These are phyloP conservation scores for Denticeps clupeoides DNA, from an alignment of 2,797 vertebrate genomes.

Conservation along the genomic window DNA sequence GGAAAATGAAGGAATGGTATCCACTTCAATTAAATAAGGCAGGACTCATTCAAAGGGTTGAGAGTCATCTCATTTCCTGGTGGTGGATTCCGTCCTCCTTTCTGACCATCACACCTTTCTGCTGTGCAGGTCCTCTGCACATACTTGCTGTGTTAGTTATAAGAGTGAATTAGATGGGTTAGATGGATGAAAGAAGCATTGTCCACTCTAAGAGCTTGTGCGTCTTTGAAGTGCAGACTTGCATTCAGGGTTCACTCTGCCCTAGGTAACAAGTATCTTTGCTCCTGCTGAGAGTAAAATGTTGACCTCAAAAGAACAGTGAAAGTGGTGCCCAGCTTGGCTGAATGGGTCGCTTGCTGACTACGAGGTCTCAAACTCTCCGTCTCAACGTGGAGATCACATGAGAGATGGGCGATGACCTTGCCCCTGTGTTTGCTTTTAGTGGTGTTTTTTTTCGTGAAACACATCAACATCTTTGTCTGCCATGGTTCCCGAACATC, in stretches of 20 bases:
- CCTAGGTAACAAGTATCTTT: not conserved
- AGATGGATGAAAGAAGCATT: conserved; percentile 12
- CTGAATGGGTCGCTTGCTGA: not conserved
- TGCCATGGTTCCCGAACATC: no score
- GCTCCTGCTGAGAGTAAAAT: not conserved
- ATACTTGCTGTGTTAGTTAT: conserved; percentile 41
- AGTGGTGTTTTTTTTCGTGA: no score
- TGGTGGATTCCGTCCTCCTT: conserved; percentile 30
- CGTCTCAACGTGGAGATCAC: no score
- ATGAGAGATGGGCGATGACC: no score
- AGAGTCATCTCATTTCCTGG: conserved; percentile 24
- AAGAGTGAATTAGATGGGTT: conserved; percentile 38
- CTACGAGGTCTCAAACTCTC: no score
- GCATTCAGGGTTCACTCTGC: no score
- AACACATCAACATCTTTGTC: no score
- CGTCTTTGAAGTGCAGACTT: conserved; percentile 1
- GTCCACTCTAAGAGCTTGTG: conserved; percentile 7
- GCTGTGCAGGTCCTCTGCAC: conserved; percentile 18
- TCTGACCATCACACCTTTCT: not conserved
- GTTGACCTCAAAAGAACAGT: not conserved
- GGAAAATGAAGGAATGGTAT: conserved; percentile 39
- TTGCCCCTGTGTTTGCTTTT: no score
- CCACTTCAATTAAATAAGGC: conserved; percentile 50
- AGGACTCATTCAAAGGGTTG: not conserved
- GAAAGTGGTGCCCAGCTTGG: not conserved